Evolutionary conservation across 2,797 vertebrate genomes (phyloP), one percentile per base, ranked within the genome.

Genomic region (Liparis tanakae): DNA sequence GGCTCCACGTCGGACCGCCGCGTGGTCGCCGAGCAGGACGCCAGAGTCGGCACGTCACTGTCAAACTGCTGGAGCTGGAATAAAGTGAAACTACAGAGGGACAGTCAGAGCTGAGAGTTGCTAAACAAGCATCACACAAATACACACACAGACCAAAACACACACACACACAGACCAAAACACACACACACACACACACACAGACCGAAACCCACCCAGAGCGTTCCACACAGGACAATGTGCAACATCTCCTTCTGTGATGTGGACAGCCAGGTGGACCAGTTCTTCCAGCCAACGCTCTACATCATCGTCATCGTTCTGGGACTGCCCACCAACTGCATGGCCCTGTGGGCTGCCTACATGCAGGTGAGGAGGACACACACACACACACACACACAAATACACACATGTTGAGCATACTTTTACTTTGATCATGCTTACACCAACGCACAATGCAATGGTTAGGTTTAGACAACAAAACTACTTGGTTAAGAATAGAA

Each of bases 321-420:
- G 71, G 97, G 97, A 33, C 91, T 98, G 66, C 97, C 97, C 48
- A 95, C 96, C 44, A 98, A 98, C 92, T 96, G 96, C 84, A 93
- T 97, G 94, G 96, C 97, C 0, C 86, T 98, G 80, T 97, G 97
- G 97, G 97, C 97, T 0, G 97, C 97, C 34, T 97, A 96, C 90
- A 91, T 96, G 91, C 97, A 98, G 93, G 96, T 97, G 72, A 93
- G 91, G 33, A 60, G 0, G 13, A 55, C 22, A 46, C 57, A 48
- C 0, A 60, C 63, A 74, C 62, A 34, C 36, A 61, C 61, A 66
- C 51, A 50, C 25, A 69, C 36, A 12, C 63, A 74, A 59, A 34
- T 33, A 61, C 61, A 66, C 51, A 50, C 25, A 69, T 33, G 6
- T 22, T 51, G n/a, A 51, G 50, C 12, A 22, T 22, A 22, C 15